phyloP scores from a whole-genome alignment of 2,888 invertebrate genomes.

The Oegoconia quadripuncta region DNA sequence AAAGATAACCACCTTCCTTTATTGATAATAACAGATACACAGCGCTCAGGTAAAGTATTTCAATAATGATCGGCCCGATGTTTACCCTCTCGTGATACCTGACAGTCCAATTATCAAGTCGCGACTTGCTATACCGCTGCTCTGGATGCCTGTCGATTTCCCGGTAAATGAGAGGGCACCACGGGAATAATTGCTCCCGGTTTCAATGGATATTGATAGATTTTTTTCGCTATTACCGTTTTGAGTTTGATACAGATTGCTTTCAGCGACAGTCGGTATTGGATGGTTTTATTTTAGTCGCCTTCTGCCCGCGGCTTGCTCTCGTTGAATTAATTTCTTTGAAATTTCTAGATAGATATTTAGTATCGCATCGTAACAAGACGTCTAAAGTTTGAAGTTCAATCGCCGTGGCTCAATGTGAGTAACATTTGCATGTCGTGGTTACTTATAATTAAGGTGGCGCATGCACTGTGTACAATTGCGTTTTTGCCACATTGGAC shows the following conservation, averaged over 20 bases:
- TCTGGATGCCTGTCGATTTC: conserved; percentile 33
- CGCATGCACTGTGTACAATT: too few relatives aligned
- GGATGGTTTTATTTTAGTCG: neutral
- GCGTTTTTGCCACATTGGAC: too few relatives aligned
- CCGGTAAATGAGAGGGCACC: conserved; percentile 31
- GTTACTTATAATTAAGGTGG: too few relatives aligned
- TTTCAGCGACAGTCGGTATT: neutral
- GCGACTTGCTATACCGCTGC: conserved; percentile 31
- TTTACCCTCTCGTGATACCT: conserved; percentile 15
- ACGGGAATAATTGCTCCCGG: conserved; percentile 36
- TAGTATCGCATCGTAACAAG: too few relatives aligned
- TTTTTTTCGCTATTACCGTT: conserved; percentile 11
- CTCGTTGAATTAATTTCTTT: too few relatives aligned
- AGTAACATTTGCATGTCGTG: too few relatives aligned
- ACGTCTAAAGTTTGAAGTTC: too few relatives aligned
- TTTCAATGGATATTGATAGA: conserved; percentile 35
- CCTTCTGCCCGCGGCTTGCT: neutral
- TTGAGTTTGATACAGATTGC: neutral
- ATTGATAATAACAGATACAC: too few relatives aligned
- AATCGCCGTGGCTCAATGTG: too few relatives aligned
- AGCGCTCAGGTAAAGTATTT: neutral
- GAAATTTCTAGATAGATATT: too few relatives aligned
- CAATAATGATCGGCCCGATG: conserved; percentile 11
- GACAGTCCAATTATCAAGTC: conserved; percentile 54
- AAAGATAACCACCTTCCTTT: too few relatives aligned